Percentiles rank a stretch among this genome's conserved stretches.
Evolutionary conservation across 92 coral and sea anemone genomes (phyloP).

Genomic region (Zoanthus solanderi): DNA sequence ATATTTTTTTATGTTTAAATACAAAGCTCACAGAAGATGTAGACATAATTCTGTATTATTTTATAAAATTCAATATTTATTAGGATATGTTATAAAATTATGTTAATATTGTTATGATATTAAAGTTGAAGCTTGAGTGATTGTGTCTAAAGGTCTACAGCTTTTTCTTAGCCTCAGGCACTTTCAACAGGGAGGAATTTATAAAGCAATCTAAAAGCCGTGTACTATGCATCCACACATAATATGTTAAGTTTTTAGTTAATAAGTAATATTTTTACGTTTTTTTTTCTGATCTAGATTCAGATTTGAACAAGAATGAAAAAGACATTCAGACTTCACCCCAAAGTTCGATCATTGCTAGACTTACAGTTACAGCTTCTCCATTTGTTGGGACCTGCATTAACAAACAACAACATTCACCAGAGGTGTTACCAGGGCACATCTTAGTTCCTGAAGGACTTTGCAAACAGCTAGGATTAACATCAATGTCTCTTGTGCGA

Average conservation of each 20-base stretch:
- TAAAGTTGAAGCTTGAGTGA: too few species aligned
- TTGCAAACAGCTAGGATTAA: slow-evolving; percentile 69
- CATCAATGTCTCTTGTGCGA: slow-evolving; percentile 68
- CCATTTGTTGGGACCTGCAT: not conserved
- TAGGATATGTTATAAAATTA: too few species aligned
- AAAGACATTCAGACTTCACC: not conserved
- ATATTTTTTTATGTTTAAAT: too few species aligned
- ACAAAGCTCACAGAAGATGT: too few species aligned
- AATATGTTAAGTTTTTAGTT: not conserved
- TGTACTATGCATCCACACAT: too few species aligned
- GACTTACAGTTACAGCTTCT: slow-evolving; percentile 29
- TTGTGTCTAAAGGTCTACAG: too few species aligned
- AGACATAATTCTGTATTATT: too few species aligned
- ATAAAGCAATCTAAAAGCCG: too few species aligned
- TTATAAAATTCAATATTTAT: too few species aligned
- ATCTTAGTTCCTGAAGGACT: slow-evolving; percentile 60
- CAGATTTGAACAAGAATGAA: not conserved
- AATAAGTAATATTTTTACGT: not conserved
- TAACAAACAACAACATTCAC: slow-evolving; percentile 23
- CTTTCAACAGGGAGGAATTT: too few species aligned
- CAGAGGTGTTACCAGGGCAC: slow-evolving; percentile 70
- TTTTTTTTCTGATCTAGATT: not conserved
- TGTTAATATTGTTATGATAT: too few species aligned
- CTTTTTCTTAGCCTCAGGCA: too few species aligned
- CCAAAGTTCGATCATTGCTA: not conserved